Base-by-base conservation (phyloP, 2,113 vertebrate species). In the Columba janthina region DNA sequence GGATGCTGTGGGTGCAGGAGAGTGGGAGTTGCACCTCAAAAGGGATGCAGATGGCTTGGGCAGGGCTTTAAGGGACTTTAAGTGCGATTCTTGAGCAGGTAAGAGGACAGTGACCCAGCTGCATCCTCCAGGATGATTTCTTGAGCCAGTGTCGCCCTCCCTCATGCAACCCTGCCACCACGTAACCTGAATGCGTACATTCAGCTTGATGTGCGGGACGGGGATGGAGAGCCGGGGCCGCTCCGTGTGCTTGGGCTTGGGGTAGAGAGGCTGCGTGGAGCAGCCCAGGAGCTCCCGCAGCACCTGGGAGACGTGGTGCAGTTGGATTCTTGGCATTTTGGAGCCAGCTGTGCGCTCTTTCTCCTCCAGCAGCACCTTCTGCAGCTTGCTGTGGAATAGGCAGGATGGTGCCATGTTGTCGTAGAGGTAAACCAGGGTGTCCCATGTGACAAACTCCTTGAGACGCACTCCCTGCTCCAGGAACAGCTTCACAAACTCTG, bases 401-500 rank as follows among this genome's bases (percentile, higher is more conserved):
- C 99, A 98, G 96, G 96, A 96, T 1, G 98, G 98, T 7, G 96
- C 97, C 85, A 99, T 73, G 95, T 98, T 97, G 90, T 96, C 88
- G 80, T 99, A 99, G 76, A 99, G 99, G 57, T 98, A 91, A 18
- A 97, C 85, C 69, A 99, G 97, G 2, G 96, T 98, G 56, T 98
- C 97, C 86, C 98, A 97, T 20, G 98, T 97, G 92, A 98, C 98
- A 58, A 99, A 98, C 28, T 99, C 98, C 79, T 97, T 96, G 72
- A 99, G 96, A 53, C 50, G 97, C 94, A 99, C 98, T 8, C 99
- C 99, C 10, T 99, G 98, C 94, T 99, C 99, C 97, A 99, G 97
- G 94, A 99, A 98, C 42, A 99, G 98, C 90, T 97, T 98, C 92
- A 99, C 99, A 75, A 99, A 99, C 83, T 98, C 98, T 0, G 99